phyloP scores from a whole-genome alignment of 92 coral and sea anemone species.

The Galaxea fascicularis region DNA sequence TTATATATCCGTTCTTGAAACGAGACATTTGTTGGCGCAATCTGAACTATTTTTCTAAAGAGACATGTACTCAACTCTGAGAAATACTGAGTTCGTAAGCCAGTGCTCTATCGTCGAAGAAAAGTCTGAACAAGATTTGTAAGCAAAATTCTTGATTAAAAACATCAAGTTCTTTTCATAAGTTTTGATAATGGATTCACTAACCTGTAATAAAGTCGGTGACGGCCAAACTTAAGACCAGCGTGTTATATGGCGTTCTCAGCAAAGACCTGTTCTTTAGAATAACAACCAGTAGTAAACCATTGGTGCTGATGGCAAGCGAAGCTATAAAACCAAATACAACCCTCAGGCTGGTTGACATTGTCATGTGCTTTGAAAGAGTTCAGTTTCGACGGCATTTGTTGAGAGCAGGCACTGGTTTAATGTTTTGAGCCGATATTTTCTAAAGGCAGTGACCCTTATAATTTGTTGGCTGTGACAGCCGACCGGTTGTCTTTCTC shows the following conservation, averaged over 20 bases:
- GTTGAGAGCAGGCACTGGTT: neutral
- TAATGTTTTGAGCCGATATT: too few species aligned
- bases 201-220: constrained; percentile 87
- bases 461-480: neutral
- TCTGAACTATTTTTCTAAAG: too few species aligned
- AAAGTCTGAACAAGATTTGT: too few species aligned
- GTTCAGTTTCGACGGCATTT: neutral
- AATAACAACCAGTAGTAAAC: constrained; percentile 61
- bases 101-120: too few species aligned
- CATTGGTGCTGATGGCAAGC: constrained; percentile 68
- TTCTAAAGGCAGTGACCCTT: neutral
- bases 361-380: neutral
- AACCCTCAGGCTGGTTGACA: constrained; percentile 36
- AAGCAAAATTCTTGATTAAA: too few species aligned
- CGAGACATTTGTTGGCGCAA: too few species aligned
- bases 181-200: neutral
- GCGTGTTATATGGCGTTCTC: constrained; percentile 80
- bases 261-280: constrained; percentile 75
- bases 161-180: too few species aligned
- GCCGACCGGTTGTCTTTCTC: neutral
- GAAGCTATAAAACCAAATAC: constrained; percentile 71
- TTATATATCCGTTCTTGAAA: too few species aligned
- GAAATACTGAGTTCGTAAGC: too few species aligned
- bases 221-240: constrained; percentile 80
- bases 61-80: too few species aligned